A percentile compares a stretch with the other conserved stretches of the same genome.
Conservation (phyloP, 2,113 vertebrate genomes). For the Oxyruncus cristatus region DNA sequence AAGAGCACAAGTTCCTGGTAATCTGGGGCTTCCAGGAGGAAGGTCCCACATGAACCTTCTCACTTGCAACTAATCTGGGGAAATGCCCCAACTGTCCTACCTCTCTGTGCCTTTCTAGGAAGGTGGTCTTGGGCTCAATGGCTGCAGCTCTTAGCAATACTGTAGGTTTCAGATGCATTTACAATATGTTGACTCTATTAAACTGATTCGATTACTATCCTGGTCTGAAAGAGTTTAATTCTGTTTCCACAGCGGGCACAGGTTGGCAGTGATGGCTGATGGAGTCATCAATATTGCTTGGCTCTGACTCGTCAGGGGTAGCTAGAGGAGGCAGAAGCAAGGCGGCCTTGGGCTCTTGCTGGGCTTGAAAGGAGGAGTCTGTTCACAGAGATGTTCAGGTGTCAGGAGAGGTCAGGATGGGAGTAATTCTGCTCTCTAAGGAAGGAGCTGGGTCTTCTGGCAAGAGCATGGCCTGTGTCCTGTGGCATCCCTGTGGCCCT, state of each 20-base stretch:
- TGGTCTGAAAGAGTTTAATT: neutral
- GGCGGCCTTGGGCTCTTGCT: neutral
- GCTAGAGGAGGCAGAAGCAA: neutral
- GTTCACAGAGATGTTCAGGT: neutral
- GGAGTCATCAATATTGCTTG: fast-evolving
- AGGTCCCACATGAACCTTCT: neutral
- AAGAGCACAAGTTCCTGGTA: neutral
- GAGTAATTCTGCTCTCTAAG: neutral
- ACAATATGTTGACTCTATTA: neutral
- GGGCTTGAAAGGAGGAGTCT: neutral
- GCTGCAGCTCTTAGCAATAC: neutral
- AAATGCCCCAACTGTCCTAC: neutral
- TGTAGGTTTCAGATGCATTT: neutral
- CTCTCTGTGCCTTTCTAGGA: constrained; percentile 37
- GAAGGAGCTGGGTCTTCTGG: neutral
- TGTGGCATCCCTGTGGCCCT: no score
- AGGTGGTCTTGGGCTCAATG: neutral
- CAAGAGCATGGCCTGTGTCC: neutral
- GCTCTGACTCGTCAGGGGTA: neutral
- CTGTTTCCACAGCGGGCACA: neutral
- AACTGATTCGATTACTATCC: neutral
- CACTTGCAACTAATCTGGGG: constrained; percentile 21
- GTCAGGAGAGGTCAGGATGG: neutral
- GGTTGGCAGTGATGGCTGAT: neutral
- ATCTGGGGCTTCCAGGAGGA: neutral